Conservation (phyloP, 1,140 invertebrate genomes). For the Lethocerus indicus region DNA sequence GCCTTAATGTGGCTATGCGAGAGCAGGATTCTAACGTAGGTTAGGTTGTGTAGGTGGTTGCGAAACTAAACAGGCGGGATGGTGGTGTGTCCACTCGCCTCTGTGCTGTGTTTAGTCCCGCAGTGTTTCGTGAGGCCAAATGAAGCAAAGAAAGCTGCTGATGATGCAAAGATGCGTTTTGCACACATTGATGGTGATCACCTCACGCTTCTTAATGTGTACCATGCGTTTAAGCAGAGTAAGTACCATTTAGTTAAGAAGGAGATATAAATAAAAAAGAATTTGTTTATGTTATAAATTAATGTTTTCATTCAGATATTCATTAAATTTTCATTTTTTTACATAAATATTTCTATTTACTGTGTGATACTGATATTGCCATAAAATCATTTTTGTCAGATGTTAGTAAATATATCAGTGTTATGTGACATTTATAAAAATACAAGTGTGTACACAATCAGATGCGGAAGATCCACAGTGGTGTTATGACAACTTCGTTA, state of each 20-base stretch:
- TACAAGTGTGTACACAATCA: too few relatives aligned
- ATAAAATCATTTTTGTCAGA: not conserved
- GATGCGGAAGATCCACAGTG: conserved; percentile 84
- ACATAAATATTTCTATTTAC: not conserved
- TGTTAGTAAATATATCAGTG: not conserved
- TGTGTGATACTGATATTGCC: not conserved
- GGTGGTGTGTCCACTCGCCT: conserved; percentile 27
- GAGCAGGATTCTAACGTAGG: conserved; percentile 22
- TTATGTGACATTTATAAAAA: not conserved
- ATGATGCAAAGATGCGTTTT: conserved; percentile 98
- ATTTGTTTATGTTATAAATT: not conserved
- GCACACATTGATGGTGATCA: conserved; percentile 99
- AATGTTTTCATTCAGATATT: not conserved
- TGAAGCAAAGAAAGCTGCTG: conserved; percentile 96
- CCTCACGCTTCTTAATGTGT: conserved; percentile 82
- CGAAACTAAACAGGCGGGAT: conserved; percentile 37
- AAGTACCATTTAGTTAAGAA: conserved; percentile 31
- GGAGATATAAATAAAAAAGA: not conserved
- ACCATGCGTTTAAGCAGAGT: conserved; percentile 99
- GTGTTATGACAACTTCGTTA: conserved; percentile 99
- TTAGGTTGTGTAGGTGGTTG: conserved; percentile 30
- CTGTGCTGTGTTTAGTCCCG: conserved; percentile 56
- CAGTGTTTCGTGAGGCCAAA: conserved; percentile 99
- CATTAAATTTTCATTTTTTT: not conserved
- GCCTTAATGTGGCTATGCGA: not conserved